Evolutionary conservation across 2,888 invertebrate genomes (phyloP), one percentile per base, ranked within the genome.

Genomic region (Venusia cambrica): DNA sequence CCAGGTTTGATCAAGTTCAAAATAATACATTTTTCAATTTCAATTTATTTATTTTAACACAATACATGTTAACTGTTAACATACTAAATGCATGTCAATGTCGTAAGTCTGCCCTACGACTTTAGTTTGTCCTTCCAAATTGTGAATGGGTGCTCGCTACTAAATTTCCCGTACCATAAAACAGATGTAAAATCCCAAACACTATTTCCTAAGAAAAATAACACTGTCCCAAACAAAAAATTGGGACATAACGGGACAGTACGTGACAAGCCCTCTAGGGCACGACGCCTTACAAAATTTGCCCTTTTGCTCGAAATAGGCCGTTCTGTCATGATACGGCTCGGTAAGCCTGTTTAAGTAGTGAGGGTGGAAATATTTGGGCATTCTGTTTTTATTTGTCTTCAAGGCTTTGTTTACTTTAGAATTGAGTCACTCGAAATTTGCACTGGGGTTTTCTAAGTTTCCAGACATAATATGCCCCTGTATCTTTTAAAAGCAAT

Each of bases 251-350:
- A 73, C 64, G 59, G 61, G 44, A 37, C 42, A 48, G 55, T 72
- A 73, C 76, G 76, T 76, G 76, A 74, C 68, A 52, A 48, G 54
- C 64, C 71, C 67, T 57, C 46, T 56, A 62, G 65, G 67, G 60
- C 44, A 38, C 38, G 27, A 41, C 32, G 49, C 29, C 44, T 41
- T 30, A 36, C 38, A 47, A 46, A 50, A 50, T 50, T 45, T 47
- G 45, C 45, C 47, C 47, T 50, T 50, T 47, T 38, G 38, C 45
- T 47, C 27, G 31, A 57, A 63, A 67, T 66, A 60, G 62, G 60
- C 49, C 63, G 63, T 64, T 73, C 64, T 62, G 62, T 73, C 70
- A 69, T 67, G 73, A 62, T 63, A 62, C 60, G 62, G 52, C 51
- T 56, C 54, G 46, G 34, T 52, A 52, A 48, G 38, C 36, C 47